phyloP scores from a whole-genome alignment of 2,888 invertebrate genomes.

The Acrocera orbiculus region DNA sequence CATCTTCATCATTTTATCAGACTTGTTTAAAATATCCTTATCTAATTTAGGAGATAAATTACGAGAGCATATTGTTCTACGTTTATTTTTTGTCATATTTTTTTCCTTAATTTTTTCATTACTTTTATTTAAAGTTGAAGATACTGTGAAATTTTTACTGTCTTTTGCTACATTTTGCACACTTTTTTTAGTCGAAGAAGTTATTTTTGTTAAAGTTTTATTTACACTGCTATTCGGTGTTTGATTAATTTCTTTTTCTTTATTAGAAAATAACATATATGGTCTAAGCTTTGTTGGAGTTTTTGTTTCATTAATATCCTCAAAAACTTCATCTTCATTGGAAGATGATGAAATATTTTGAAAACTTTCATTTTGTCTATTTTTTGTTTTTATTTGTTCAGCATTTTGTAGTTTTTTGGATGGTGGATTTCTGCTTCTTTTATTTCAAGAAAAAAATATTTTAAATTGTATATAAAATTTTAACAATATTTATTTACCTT shows the following conservation, averaged over 20 bases:
- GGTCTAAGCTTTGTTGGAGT: too few relatives aligned
- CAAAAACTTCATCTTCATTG: slow-evolving; percentile 1
- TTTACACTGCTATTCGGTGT: neutral
- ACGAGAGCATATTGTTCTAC: too few relatives aligned
- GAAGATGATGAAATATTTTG: neutral
- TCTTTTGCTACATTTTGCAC: neutral
- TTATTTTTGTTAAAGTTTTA: neutral
- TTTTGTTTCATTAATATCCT: too few relatives aligned
- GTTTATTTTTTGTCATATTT: too few relatives aligned
- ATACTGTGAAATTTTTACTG: neutral
- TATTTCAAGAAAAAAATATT: neutral
- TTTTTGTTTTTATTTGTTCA: neutral
- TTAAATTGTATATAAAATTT: neutral
- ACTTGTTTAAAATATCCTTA: too few relatives aligned
- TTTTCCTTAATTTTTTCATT: too few relatives aligned
- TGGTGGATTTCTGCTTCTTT: slow-evolving; percentile 9
- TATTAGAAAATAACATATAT: too few relatives aligned
- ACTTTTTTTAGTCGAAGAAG: neutral
- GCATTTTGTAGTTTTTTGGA: neutral
- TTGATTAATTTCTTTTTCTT: neutral
- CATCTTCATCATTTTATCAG: too few relatives aligned
- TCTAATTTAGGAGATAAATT: too few relatives aligned
- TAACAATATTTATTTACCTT: slow-evolving; percentile 6
- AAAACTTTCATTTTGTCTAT: neutral
- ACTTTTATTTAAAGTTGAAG: too few relatives aligned